Conservation (phyloP, 1,140 invertebrate genomes). For the Heliothis virescens region DNA sequence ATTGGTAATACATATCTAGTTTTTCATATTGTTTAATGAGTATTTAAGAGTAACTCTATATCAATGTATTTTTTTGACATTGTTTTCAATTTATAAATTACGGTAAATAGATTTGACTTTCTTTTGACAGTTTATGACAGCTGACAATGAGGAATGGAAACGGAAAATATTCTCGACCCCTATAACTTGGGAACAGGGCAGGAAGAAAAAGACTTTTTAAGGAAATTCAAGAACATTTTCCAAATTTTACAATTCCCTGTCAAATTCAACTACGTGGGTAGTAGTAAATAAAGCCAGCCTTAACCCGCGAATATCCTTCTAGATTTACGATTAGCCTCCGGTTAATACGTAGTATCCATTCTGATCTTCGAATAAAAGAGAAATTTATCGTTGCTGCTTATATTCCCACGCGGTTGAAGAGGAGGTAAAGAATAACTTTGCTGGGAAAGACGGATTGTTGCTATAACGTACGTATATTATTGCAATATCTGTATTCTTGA, state of each 20-base stretch:
- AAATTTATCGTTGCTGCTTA: constrained; percentile 29
- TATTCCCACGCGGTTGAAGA: constrained; percentile 7
- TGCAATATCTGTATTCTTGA: neutral
- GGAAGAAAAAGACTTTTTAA: no score
- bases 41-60: no score
- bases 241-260: neutral
- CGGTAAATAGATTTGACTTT: no score
- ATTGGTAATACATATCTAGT: neutral
- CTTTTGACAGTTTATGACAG: no score
- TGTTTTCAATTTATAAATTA: no score
- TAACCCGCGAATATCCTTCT: constrained; percentile 7
- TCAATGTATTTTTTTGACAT: no score
- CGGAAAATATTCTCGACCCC: no score
- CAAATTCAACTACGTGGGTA: neutral
- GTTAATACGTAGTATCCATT: constrained; percentile 33
- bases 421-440: constrained; percentile 18
- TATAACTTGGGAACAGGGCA: no score
- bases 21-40: no score
- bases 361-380: constrained; percentile 28
- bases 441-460: constrained; percentile 16
- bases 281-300: constrained; percentile 18
- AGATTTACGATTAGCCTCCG: constrained; percentile 28
- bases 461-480: neutral
- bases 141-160: no score
- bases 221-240: no score